phyloP scores from a whole-genome alignment of 2,888 invertebrate species.

The Anticlea derivata region DNA sequence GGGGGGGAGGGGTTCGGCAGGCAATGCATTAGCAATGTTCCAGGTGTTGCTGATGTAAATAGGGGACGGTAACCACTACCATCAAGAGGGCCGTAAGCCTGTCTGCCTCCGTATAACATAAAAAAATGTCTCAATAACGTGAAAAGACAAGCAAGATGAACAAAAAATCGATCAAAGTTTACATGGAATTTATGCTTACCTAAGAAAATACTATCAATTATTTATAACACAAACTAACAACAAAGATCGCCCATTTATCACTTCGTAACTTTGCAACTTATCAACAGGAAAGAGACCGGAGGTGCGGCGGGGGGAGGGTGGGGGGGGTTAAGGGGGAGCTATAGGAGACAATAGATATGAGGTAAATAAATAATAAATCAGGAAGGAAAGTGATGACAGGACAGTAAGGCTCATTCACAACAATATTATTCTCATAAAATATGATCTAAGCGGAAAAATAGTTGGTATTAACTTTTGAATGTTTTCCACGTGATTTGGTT shows the following conservation, averaged over 20 bases:
- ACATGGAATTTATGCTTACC: neutral
- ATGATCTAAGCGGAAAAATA: slow-evolving; percentile 2
- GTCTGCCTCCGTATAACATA: too few relatives aligned
- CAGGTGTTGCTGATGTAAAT: too few relatives aligned
- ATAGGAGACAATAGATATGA: slow-evolving; percentile 13
- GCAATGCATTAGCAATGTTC: too few relatives aligned
- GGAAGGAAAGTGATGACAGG: slow-evolving; percentile 30
- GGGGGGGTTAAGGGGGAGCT: too few relatives aligned
- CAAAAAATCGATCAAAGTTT: too few relatives aligned
- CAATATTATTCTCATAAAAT: slow-evolving; percentile 2
- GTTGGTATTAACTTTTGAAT: too few relatives aligned
- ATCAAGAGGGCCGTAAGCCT: too few relatives aligned
- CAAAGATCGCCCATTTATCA: slow-evolving; percentile 36
- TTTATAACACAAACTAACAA: slow-evolving; percentile 26
- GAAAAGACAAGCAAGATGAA: too few relatives aligned
- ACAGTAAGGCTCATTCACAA: slow-evolving; percentile 28
- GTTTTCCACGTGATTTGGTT: too few relatives aligned
- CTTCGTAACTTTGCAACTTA: slow-evolving; percentile 35
- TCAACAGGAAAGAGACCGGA: slow-evolving; percentile 16
- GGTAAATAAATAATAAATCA: slow-evolving; percentile 39
- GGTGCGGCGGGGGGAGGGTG: neutral
- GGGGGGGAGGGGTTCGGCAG: too few relatives aligned
- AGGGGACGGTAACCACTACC: too few relatives aligned
- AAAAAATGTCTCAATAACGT: too few relatives aligned
- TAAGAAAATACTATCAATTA: slow-evolving; percentile 12